Conservation (phyloP, 2,113 vertebrate species). For the Cyprinodon tularosa region DNA sequence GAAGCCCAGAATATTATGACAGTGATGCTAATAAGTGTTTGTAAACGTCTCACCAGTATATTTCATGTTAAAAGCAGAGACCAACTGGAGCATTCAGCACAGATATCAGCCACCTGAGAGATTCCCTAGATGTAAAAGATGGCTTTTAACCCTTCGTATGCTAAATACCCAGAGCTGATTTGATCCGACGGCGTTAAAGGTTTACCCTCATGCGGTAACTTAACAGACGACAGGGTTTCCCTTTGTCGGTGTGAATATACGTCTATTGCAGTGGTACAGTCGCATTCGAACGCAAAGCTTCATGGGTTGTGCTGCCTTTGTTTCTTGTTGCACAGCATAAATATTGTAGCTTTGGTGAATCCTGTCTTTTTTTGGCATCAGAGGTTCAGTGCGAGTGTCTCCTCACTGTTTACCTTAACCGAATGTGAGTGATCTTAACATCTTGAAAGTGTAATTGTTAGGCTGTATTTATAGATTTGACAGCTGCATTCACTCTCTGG, state of each 20-base stretch:
- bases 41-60: background rate
- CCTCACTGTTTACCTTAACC: conserved; percentile 61
- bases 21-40: background rate
- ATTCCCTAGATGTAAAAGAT: background rate
- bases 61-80: conserved; percentile 13
- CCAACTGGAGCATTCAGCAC: conserved; percentile 16
- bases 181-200: conserved; percentile 38
- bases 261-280: conserved; percentile 59
- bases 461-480: conserved; percentile 63
- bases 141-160: conserved; percentile 10
- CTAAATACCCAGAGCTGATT: conserved; percentile 39
- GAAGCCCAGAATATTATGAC: background rate
- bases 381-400: conserved; percentile 49
- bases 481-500: conserved; percentile 60
- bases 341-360: conserved; percentile 61
- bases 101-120: conserved; percentile 10
- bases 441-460: conserved; percentile 62
- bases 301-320: conserved; percentile 51
- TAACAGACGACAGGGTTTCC: conserved; percentile 20
- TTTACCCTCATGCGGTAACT: conserved; percentile 29
- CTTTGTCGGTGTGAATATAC: conserved; percentile 44
- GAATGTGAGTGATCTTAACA: conserved; percentile 74
- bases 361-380: conserved; percentile 39
- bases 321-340: conserved; percentile 33
- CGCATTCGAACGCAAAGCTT: conserved; percentile 52